Evolutionary conservation across 2,888 invertebrate genomes (phyloP), one percentile per base, ranked within the genome.

Genomic region (Hydrotaea cyrtoneurina): DNA sequence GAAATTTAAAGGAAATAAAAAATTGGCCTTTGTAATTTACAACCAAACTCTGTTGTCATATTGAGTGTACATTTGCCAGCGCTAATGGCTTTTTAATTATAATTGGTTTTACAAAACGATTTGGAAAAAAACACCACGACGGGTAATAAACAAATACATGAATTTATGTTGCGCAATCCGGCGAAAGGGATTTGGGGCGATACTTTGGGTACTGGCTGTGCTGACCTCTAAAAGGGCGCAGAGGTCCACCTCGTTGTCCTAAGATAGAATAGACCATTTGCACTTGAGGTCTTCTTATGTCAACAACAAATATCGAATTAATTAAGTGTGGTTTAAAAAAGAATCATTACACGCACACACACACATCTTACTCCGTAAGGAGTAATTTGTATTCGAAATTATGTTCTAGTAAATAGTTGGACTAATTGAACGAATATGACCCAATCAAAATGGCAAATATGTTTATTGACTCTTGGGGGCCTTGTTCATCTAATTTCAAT

Each of bases 51-150:
- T 8, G 36, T 36, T 5, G 36, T 36, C 43, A 43, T 13, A 43
- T 13, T 4, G n/a, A n/a, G 13, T 13, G n/a, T n/a, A 1, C 50
- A 50, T 15, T 50, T 50, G n/a, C 50, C n/a, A 13, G 0, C 15
- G 13, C 50, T 50, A 50, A 50, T 50, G 50, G n/a, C 50, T 50
- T 50, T 50, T 50, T 50, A 50, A 50, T 50, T 50, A 50, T 50
- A 50, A 50, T 50, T 50, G 50, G n/a, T 50, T 50, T 50, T 50
- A n/a, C 13, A 50, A 1, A 43, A 2, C 50, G n/a, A 50, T 50
- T 4, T n/a, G 15, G n/a, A n/a, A n/a, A 15, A 50, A 50, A n/a
- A 50, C 50, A 50, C 50, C n/a, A 43, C 15, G 43, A 43, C 11
- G 31, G 31, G 31, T 31, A 31, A 31, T 31, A 31, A 31, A 31